Percentiles rank a stretch among this genome's conserved stretches.
Conservation (phyloP, 2,888 invertebrate species). For the Dryocosmus kuriphilus region DNA sequence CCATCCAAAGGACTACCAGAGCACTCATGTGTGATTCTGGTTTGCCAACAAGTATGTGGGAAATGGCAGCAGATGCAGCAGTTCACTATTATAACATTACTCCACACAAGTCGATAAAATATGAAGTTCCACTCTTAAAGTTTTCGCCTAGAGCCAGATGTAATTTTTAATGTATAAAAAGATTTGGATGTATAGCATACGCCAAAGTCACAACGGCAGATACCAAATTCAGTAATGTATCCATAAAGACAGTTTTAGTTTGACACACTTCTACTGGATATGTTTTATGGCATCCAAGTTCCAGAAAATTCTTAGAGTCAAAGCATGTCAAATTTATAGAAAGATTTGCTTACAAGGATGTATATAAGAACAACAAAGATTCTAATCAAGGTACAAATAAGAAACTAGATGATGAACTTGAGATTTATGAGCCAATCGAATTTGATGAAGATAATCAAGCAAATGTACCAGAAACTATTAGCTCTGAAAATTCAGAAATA, state of each 20-base stretch:
- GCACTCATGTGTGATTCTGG: slow-evolving; percentile 47
- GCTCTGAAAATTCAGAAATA: slow-evolving; percentile 35
- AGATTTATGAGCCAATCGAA: not conserved
- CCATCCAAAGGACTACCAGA: slow-evolving; percentile 48
- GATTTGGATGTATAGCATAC: too few relatives aligned
- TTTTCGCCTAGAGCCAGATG: too few relatives aligned
- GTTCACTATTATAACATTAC: slow-evolving; percentile 54
- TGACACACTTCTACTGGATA: slow-evolving; percentile 6
- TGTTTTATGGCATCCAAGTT: slow-evolving; percentile 50
- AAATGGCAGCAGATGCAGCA: slow-evolving; percentile 51
- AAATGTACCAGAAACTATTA: not conserved
- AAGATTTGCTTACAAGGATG: slow-evolving; percentile 51
- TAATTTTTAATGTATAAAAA: too few relatives aligned
- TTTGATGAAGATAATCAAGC: slow-evolving; percentile 29
- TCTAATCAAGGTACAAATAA: slow-evolving; percentile 6
- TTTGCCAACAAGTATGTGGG: slow-evolving; percentile 51
- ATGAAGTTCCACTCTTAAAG: too few relatives aligned
- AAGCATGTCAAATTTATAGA: slow-evolving; percentile 54
- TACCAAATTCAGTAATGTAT: slow-evolving; percentile 46
- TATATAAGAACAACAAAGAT: slow-evolving; percentile 39
- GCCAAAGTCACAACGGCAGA: too few relatives aligned
- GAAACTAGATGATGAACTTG: not conserved
- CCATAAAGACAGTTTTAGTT: slow-evolving; percentile 46
- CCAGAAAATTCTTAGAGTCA: slow-evolving; percentile 46
- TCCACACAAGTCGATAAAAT: slow-evolving; percentile 48